Conservation (phyloP, 2,888 invertebrate genomes). For the Branchipolynoe longqiensis region DNA sequence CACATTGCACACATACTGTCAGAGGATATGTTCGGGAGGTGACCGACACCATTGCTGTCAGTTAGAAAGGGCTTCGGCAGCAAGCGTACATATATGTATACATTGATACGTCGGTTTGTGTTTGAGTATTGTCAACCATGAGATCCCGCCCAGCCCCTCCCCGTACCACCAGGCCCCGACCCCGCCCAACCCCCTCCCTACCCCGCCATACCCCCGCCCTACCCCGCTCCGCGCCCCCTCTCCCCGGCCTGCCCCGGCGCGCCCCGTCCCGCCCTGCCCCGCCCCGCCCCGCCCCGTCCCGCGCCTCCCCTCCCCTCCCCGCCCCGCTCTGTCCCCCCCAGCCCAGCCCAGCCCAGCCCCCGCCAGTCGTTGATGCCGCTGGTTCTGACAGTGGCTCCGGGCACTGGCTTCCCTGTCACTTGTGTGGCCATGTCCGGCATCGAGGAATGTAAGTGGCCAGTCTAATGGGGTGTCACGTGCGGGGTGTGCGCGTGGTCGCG, state of each 20-base stretch:
- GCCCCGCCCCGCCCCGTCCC: too few species aligned
- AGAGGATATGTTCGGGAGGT: too few species aligned
- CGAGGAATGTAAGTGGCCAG: slow-evolving; percentile 6
- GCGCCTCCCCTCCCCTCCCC: too few species aligned
- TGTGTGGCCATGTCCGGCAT: not conserved
- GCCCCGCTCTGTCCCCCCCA: not conserved
- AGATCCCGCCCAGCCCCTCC: too few species aligned
- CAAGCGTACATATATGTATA: too few species aligned
- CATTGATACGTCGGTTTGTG: too few species aligned
- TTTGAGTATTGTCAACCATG: too few species aligned
- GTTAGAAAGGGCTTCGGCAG: too few species aligned
- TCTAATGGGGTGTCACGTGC: slow-evolving; percentile 10
- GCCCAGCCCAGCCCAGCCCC: not conserved
- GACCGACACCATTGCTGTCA: too few species aligned
- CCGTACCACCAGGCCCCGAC: too few species aligned
- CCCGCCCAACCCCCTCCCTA: slow-evolving; percentile 3
- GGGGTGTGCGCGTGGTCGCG: not conserved
- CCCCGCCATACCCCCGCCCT: not conserved
- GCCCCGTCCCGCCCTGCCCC: too few species aligned
- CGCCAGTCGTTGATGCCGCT: not conserved
- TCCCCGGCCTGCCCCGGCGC: not conserved
- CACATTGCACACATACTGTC: too few species aligned
- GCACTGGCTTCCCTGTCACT: slow-evolving; percentile 25
- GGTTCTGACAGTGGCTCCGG: not conserved
- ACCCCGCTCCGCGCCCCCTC: not conserved